These are phyloP conservation scores for Paracyclopina nana DNA, from an alignment of 1,140 invertebrate species.

Conservation along the genomic window DNA sequence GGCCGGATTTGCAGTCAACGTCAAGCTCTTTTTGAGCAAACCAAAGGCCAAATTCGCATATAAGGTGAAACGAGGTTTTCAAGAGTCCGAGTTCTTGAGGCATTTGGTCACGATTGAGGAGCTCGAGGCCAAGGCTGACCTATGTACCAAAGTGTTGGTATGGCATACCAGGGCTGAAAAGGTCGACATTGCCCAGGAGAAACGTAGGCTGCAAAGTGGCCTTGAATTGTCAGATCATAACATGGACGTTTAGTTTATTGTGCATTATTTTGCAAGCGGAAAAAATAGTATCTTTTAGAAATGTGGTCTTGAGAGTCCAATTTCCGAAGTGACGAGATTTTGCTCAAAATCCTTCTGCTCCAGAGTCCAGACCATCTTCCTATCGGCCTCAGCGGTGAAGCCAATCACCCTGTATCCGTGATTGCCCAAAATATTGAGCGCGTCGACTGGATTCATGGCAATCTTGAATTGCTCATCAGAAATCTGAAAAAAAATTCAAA, in stretches of 20 bases:
- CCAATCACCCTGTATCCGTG: slow-evolving; percentile 1
- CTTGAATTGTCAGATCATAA: no score
- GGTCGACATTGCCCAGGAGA: slow-evolving; percentile 45
- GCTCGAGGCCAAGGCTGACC: slow-evolving; percentile 68
- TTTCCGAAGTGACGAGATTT: no score
- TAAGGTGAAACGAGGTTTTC: slow-evolving; percentile 60
- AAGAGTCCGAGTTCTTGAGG: slow-evolving; percentile 72
- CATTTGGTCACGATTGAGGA: slow-evolving; percentile 51
- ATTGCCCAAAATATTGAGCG: background rate
- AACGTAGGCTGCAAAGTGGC: no score
- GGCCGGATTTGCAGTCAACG: slow-evolving; percentile 90
- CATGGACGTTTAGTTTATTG: no score
- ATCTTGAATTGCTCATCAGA: background rate
- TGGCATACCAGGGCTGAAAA: slow-evolving; percentile 92
- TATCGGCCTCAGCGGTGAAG: background rate
- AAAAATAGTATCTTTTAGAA: no score
- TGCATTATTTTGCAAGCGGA: no score
- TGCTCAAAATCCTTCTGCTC: background rate
- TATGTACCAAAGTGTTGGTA: slow-evolving; percentile 73
- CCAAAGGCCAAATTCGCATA: slow-evolving; percentile 60
- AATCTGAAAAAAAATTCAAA: no score
- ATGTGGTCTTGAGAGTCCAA: no score
- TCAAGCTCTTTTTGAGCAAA: slow-evolving; percentile 50
- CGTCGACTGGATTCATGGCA: background rate
- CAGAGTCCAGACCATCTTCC: background rate